Conservation (phyloP, 92 coral and sea anemone species). For the Pocillopora meandrina region DNA sequence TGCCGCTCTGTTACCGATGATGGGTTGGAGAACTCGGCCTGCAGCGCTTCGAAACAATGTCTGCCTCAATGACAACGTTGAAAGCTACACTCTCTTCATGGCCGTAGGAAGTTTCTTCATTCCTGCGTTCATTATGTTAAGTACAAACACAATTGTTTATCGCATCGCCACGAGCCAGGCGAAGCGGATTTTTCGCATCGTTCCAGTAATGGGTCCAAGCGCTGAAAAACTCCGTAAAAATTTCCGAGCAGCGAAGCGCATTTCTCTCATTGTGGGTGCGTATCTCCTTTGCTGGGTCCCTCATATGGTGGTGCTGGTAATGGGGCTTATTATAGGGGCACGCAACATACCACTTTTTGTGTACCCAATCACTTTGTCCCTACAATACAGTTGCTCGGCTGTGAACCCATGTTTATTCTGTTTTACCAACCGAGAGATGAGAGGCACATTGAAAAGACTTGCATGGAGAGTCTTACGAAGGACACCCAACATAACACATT, state of each 20-base stretch:
- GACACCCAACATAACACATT: neutral
- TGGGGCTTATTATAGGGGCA: constrained; percentile 55
- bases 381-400: constrained; percentile 82
- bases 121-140: constrained; percentile 69
- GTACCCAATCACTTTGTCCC: constrained; percentile 67
- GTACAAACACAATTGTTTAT: constrained; percentile 59
- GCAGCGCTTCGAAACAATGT: constrained; percentile 15
- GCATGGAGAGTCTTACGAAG: neutral
- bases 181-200: constrained; percentile 54
- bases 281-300: constrained; percentile 82
- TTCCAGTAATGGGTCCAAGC: constrained; percentile 24
- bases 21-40: constrained; percentile 71
- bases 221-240: constrained; percentile 64
- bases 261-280: constrained; percentile 76
- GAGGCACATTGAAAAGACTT: constrained; percentile 50
- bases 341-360: constrained; percentile 52
- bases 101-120: constrained; percentile 67
- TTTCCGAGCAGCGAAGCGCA: constrained; percentile 79
- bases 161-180: constrained; percentile 79
- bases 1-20: constrained; percentile 66
- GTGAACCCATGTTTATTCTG: constrained; percentile 83
- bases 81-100: constrained; percentile 59
- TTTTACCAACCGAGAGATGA: constrained; percentile 73
- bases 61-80: constrained; percentile 41
- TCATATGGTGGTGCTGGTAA: constrained; percentile 64